Percentiles rank a stretch among this genome's conserved stretches.
Evolutionary conservation across 2,888 invertebrate genomes (phyloP).

Genomic region (Trichopria drosophilae): DNA sequence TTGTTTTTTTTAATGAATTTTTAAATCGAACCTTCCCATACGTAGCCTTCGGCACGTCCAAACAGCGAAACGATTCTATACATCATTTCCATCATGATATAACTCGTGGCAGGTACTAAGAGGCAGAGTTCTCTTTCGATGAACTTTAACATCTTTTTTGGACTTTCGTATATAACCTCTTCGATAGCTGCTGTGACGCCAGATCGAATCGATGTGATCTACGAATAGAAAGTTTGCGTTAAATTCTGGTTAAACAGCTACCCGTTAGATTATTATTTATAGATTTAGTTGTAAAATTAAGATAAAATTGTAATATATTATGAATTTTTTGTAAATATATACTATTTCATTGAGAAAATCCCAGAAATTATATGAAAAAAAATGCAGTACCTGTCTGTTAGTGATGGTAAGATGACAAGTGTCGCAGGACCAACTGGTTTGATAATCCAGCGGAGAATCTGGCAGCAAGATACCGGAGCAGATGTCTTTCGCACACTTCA

Average conservation of each 20-base stretch:
- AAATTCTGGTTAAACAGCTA: not conserved
- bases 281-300: not conserved
- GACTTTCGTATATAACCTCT: constrained; percentile 60
- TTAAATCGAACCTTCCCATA: constrained; percentile 64
- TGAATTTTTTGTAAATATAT: too few species aligned
- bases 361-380: constrained; percentile 57
- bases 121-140: constrained; percentile 61
- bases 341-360: not conserved
- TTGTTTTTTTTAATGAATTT: constrained; percentile 3
- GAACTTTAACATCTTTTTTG: constrained; percentile 64
- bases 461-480: constrained; percentile 64
- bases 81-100: constrained; percentile 67
- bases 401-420: constrained; percentile 62
- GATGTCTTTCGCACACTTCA: constrained; percentile 62
- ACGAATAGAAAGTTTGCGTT: constrained; percentile 10
- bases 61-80: constrained; percentile 66
- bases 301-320: too few species aligned
- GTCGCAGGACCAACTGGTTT: constrained; percentile 65
- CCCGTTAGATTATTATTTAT: not conserved
- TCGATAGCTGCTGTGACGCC: constrained; percentile 63
- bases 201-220: constrained; percentile 47
- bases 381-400: constrained; percentile 59
- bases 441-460: constrained; percentile 61
- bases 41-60: constrained; percentile 63
- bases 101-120: constrained; percentile 65